Percentiles rank a stretch among this genome's conserved stretches.
phyloP scores from a whole-genome alignment of 2,797 vertebrate genomes.

The Periparus ater region DNA sequence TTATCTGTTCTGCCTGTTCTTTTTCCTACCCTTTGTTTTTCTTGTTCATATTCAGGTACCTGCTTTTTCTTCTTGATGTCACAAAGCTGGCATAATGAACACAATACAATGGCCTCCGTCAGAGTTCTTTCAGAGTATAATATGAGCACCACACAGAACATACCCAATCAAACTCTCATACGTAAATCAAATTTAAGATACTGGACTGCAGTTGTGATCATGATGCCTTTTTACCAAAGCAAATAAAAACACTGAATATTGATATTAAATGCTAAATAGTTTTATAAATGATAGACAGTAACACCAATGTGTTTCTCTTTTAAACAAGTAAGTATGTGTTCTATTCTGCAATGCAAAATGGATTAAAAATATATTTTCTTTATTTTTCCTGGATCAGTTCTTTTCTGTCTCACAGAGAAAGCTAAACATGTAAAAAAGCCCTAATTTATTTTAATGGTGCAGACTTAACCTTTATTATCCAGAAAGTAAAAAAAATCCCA shows the following conservation, averaged over 20 bases:
- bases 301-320: neutral
- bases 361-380: neutral
- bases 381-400: neutral
- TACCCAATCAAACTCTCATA: slow-evolving; percentile 37
- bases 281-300: neutral
- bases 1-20: slow-evolving; percentile 72
- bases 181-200: slow-evolving; percentile 52
- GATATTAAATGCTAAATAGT: slow-evolving; percentile 1
- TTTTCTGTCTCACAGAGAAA: neutral
- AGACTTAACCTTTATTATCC: neutral
- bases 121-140: slow-evolving; percentile 50
- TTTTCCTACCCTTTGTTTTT: slow-evolving; percentile 72
- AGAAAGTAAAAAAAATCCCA: neutral
- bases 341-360: neutral
- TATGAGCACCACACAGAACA: slow-evolving; percentile 4
- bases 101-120: slow-evolving; percentile 36
- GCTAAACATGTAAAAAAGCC: neutral
- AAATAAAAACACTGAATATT: slow-evolving; percentile 42
- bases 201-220: neutral
- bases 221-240: slow-evolving; percentile 25
- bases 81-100: slow-evolving; percentile 58
- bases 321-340: neutral
- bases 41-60: slow-evolving; percentile 65
- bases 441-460: neutral
- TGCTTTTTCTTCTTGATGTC: slow-evolving; percentile 64